Evolutionary conservation across 2,113 vertebrate genomes (phyloP).

Genomic region (Callionymus lyra): DNA sequence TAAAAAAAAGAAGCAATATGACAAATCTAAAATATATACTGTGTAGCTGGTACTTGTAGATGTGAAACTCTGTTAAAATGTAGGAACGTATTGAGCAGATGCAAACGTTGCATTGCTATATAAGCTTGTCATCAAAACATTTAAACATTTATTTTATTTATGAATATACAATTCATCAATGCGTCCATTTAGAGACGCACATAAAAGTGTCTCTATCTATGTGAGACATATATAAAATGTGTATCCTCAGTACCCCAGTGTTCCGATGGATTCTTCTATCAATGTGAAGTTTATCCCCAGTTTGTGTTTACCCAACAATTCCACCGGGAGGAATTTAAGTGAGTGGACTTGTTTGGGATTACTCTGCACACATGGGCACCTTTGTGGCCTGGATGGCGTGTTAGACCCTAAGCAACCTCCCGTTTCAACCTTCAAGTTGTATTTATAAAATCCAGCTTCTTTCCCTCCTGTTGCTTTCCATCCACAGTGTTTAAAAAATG

Average conservation of each 20-base stretch:
- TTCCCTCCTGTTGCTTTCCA: constrained; percentile 29
- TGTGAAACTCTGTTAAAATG: no score
- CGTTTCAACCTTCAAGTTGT: constrained; percentile 2
- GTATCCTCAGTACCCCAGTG: constrained; percentile 20
- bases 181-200: constrained; percentile 9
- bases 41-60: no score
- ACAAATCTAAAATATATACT: no score
- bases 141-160: no score
- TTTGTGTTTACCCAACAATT: constrained; percentile 44
- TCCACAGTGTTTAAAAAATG: constrained; percentile 42
- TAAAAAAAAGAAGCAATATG: no score
- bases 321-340: constrained; percentile 42
- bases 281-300: constrained; percentile 45
- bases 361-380: constrained; percentile 50
- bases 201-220: constrained; percentile 25
- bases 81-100: no score
- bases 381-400: constrained; percentile 30
- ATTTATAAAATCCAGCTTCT: constrained; percentile 28
- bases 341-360: constrained; percentile 51
- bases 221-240: constrained; percentile 7
- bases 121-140: no score
- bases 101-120: no score
- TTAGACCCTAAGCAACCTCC: constrained; percentile 28
- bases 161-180: constrained; percentile 18
- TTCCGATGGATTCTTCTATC: constrained; percentile 23